A percentile compares a stretch with the other conserved stretches of the same genome.
Evolutionary conservation across 2,888 invertebrate species (phyloP).

Genomic region (Phaedon cochleariae): DNA sequence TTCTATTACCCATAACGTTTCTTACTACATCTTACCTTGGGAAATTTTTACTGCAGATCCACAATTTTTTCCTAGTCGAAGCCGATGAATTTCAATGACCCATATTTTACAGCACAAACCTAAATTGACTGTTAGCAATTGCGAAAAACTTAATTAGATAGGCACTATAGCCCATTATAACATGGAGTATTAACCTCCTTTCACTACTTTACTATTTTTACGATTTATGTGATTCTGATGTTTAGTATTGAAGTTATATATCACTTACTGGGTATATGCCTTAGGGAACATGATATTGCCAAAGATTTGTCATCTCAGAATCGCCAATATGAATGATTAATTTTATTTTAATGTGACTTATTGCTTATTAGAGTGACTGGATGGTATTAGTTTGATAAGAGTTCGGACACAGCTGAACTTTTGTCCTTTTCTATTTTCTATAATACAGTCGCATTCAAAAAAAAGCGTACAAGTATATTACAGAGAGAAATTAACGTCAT

Average conservation of each 20-base stretch:
- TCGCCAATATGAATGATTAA: too few relatives aligned
- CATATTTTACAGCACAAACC: slow-evolving; percentile 14
- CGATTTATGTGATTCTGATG: neutral
- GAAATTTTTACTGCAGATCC: neutral
- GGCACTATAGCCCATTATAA: slow-evolving; percentile 3
- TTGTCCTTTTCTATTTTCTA: too few relatives aligned
- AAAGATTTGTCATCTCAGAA: neutral
- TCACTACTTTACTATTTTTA: slow-evolving; percentile 4
- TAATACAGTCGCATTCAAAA: too few relatives aligned
- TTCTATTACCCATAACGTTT: neutral
- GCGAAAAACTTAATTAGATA: slow-evolving; percentile 13
- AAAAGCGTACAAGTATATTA: too few relatives aligned
- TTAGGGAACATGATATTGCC: neutral
- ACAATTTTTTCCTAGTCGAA: neutral
- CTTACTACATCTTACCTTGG: neutral
- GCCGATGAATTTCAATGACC: slow-evolving; percentile 16
- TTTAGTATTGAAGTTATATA: neutral
- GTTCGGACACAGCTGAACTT: too few relatives aligned
- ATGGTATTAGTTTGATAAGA: too few relatives aligned
- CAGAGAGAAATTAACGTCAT: too few relatives aligned
- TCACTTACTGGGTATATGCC: neutral
- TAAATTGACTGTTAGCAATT: slow-evolving; percentile 10
- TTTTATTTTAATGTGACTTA: too few relatives aligned
- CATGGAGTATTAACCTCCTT: slow-evolving; percentile 17
- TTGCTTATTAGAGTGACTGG: too few relatives aligned